Conservation (phyloP, 2,113 vertebrate species). For the Crotalus helleri region DNA sequence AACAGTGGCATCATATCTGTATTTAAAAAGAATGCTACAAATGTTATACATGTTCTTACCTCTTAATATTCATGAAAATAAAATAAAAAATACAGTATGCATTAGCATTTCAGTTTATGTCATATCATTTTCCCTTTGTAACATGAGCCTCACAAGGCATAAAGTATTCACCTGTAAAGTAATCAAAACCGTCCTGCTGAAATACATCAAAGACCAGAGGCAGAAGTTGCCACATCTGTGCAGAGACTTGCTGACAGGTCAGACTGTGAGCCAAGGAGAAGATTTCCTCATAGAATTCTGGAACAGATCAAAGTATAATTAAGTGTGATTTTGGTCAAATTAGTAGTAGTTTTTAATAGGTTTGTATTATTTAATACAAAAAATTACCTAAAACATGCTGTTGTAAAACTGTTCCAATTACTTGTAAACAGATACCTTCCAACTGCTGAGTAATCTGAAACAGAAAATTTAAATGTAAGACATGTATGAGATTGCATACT, state of each 20-base stretch:
- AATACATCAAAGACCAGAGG: slow-evolving; percentile 97
- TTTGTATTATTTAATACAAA: slow-evolving; percentile 5
- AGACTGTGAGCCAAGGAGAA: slow-evolving; percentile 96
- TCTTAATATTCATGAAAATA: neutral
- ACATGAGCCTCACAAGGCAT: neutral
- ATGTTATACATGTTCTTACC: slow-evolving; percentile 6
- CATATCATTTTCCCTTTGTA: neutral
- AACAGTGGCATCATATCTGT: slow-evolving; percentile 99
- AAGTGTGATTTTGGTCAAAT: neutral
- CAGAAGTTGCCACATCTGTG: slow-evolving; percentile 98
- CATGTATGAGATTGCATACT: neutral
- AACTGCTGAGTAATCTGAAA: slow-evolving; percentile 95
- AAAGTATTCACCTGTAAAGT: slow-evolving; percentile 76
- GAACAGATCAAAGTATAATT: slow-evolving; percentile 19
- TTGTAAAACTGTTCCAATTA: slow-evolving; percentile 96
- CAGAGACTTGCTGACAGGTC: slow-evolving; percentile 97
- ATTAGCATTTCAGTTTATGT: neutral
- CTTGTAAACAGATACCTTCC: slow-evolving; percentile 98
- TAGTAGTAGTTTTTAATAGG: slow-evolving; percentile 30
- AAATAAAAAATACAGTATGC: neutral
- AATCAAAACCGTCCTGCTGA: slow-evolving; percentile 98
- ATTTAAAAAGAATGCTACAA: slow-evolving; percentile 49
- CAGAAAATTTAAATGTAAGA: slow-evolving; percentile 22
- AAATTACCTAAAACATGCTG: slow-evolving; percentile 92
- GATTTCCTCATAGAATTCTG: slow-evolving; percentile 98